phyloP scores from a whole-genome alignment of 2,797 vertebrate species.

The Crax fasciolata region DNA sequence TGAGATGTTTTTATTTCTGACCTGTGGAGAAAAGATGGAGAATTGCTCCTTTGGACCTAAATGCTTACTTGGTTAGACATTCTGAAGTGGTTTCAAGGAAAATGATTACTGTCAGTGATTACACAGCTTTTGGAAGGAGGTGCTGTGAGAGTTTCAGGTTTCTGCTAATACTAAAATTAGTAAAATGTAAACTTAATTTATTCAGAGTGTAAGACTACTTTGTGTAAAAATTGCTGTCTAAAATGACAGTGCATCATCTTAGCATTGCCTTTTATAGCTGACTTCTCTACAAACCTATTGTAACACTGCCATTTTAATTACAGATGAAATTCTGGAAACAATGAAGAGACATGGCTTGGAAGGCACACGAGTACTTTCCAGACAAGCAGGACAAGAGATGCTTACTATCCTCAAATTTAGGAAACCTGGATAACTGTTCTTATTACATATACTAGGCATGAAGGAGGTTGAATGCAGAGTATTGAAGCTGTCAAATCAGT shows the following conservation, averaged over 20 bases:
- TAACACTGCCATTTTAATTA: constrained; percentile 57
- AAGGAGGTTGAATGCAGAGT: background rate
- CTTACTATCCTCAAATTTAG: constrained; percentile 90
- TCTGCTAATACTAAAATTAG: background rate
- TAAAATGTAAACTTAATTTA: background rate
- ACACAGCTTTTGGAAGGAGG: background rate
- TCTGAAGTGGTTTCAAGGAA: background rate
- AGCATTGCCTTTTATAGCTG: background rate
- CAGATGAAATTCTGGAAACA: constrained; percentile 89
- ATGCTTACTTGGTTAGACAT: background rate
- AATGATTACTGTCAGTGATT: background rate
- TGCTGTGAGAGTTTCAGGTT: background rate
- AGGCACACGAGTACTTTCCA: constrained; percentile 83
- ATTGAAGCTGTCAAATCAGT: background rate
- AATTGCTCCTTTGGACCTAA: background rate
- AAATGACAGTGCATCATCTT: background rate
- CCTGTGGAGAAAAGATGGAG: background rate
- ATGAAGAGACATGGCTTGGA: constrained; percentile 84
- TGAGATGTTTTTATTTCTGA: background rate
- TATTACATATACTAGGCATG: background rate
- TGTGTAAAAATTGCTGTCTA: background rate
- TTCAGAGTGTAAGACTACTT: background rate
- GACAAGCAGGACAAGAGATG: constrained; percentile 88
- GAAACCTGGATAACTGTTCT: constrained; percentile 35
- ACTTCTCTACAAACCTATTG: background rate